These are phyloP conservation scores for Microcaecilia unicolor DNA, from an alignment of 2,797 vertebrate species.

Conservation along the genomic window DNA sequence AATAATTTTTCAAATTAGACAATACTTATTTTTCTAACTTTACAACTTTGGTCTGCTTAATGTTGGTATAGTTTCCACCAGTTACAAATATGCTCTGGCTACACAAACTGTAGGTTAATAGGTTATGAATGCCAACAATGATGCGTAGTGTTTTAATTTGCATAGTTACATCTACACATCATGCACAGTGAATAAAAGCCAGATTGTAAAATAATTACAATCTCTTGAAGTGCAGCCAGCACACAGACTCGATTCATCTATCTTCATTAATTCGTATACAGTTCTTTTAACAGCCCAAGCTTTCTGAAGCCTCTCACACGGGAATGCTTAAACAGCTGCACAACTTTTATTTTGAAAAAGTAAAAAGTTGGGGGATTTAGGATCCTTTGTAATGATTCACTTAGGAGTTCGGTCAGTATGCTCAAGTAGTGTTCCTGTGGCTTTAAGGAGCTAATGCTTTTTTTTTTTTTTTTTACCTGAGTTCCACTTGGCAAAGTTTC, in stretches of 20 bases:
- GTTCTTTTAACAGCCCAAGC: slow-evolving; percentile 51
- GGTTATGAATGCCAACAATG: slow-evolving; percentile 45
- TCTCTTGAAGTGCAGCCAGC: slow-evolving; percentile 57
- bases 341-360: slow-evolving; percentile 74
- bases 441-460: slow-evolving; percentile 44
- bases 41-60: slow-evolving; percentile 12
- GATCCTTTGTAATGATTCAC: no score
- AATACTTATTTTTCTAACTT: slow-evolving; percentile 31
- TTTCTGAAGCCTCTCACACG: slow-evolving; percentile 51
- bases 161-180: slow-evolving; percentile 54
- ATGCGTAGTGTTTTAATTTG: slow-evolving; percentile 42
- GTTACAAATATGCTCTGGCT: slow-evolving; percentile 35
- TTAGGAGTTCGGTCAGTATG: slow-evolving; percentile 49
- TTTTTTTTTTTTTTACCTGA: slow-evolving; percentile 48
- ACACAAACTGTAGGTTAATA: slow-evolving; percentile 48
- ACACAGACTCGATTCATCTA: slow-evolving; percentile 43
- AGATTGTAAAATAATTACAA: slow-evolving; percentile 69
- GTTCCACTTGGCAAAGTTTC: slow-evolving; percentile 42
- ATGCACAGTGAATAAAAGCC: slow-evolving; percentile 58
- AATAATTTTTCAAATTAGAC: slow-evolving; percentile 2
- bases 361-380: slow-evolving; percentile 52
- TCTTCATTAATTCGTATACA: slow-evolving; percentile 59
- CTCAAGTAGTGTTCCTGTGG: slow-evolving; percentile 48
- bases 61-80: slow-evolving; percentile 23
- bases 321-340: slow-evolving; percentile 55